These are phyloP conservation scores for Melinaea marsaeus DNA, from an alignment of 2,888 invertebrate species.

Conservation along the genomic window DNA sequence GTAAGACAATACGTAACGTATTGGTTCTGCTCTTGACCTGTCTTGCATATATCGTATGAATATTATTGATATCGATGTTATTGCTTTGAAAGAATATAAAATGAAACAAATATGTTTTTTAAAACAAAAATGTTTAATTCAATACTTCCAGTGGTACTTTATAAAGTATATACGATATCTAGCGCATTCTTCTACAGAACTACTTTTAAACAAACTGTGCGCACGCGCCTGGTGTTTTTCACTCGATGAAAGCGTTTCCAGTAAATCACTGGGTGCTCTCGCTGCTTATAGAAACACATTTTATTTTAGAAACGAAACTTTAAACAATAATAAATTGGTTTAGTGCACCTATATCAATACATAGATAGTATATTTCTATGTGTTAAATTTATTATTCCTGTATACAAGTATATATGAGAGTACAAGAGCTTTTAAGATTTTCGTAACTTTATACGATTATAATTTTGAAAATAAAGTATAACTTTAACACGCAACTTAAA, in stretches of 20 bases:
- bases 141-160: neutral
- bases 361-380: slow-evolving; percentile 11
- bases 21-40: slow-evolving; percentile 12
- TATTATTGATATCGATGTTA: neutral
- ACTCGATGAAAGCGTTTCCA: slow-evolving; percentile 57
- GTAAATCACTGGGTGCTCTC: slow-evolving; percentile 56
- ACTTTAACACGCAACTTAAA: neutral
- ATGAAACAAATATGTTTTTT: no score
- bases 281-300: slow-evolving; percentile 33
- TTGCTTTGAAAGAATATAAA: no score
- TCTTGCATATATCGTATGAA: neutral
- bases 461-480: no score
- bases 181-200: slow-evolving; percentile 25
- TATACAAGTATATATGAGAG: no score
- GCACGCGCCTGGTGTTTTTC: slow-evolving; percentile 59
- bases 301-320: slow-evolving; percentile 38
- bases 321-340: slow-evolving; percentile 33
- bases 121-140: neutral
- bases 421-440: no score
- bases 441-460: no score
- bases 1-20: slow-evolving; percentile 30
- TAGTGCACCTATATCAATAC: slow-evolving; percentile 29
- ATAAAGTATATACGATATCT: slow-evolving; percentile 22
- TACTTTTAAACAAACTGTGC: slow-evolving; percentile 32
- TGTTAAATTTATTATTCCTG: neutral